Conservation (phyloP, 2,888 invertebrate species). For the Drosophila flavopinicola region DNA sequence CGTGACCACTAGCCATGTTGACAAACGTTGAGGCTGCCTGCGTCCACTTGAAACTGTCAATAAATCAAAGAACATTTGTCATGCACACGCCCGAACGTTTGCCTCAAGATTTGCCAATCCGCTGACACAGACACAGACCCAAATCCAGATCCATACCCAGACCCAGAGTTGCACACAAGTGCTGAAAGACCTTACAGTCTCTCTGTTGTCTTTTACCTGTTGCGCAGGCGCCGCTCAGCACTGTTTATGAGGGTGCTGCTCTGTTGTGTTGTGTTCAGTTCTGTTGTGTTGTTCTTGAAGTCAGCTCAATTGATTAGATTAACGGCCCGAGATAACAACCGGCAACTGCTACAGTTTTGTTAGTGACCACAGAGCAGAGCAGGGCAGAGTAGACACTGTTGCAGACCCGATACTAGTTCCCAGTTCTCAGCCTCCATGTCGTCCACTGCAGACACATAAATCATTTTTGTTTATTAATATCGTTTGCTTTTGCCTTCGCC, state of each 20-base stretch:
- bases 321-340: conserved; percentile 56
- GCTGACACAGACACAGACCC: neutral
- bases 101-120: conserved; percentile 38
- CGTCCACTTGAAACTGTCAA: conserved; percentile 62
- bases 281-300: conserved; percentile 23
- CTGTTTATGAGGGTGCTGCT: conserved; percentile 52
- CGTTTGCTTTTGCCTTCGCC: conserved; percentile 39
- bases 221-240: conserved; percentile 66
- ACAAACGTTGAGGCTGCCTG: conserved; percentile 42
- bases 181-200: conserved; percentile 15
- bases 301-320: conserved; percentile 63
- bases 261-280: conserved; percentile 3
- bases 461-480: conserved; percentile 74
- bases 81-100: conserved; percentile 58
- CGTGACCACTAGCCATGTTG: conserved; percentile 65
- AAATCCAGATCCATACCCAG: neutral
- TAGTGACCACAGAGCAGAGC: conserved; percentile 34
- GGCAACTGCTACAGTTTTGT: conserved; percentile 54
- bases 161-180: conserved; percentile 13
- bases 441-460: conserved; percentile 67
- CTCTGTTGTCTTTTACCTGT: conserved; percentile 52
- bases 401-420: conserved; percentile 11
- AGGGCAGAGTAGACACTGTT: conserved; percentile 5
- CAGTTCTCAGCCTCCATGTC: conserved; percentile 32
- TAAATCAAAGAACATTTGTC: conserved; percentile 75